Base-by-base conservation (phyloP, 2,888 invertebrate species). In the Timandra comae region DNA sequence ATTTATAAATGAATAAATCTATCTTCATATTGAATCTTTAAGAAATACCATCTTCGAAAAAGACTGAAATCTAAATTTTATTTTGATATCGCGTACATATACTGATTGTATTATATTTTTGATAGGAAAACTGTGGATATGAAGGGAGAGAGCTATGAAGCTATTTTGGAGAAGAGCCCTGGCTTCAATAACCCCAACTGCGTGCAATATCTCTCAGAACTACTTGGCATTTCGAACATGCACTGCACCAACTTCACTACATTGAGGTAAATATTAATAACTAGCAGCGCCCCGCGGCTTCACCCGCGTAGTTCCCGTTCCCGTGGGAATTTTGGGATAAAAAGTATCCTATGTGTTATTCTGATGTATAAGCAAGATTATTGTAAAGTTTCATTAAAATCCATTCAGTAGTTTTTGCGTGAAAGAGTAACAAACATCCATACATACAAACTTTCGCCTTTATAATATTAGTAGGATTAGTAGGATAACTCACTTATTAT, bases 181-280 rank as follows among this genome's bases (percentile, higher is more conserved):
- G 94, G 93, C 70, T 95, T 95, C 89, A 91, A 92, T 88, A 96
- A 96, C 88, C 94, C 95, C 47, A 94, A 93, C 89, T 93, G 92
- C 89, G 91, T 93, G 73, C 91, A 92, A 78, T 91, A 91, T 85
- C 90, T 96, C 53, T 91, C 91, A 58, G 90, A 91, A 73, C 86
- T 90, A 52, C 90, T 94, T 81, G 91, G 93, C 41, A 89, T 94
- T 56, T 86, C 90, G 55, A 90, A 88, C 62, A 87, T 88, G 61
- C 90, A 91, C 55, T 89, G 89, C 68, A 91, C 91, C 12, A 89
- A 92, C 59, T 90, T 93, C 85, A 63, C 88, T 46, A 88, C 91
- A 43, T 73, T 93, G 45, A 91, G 91, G 93, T 93, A 87, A 82
- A n/a, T n/a, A n/a, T n/a, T n/a, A n/a, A n/a, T n/a, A n/a, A n/a